A percentile compares a stretch with the other conserved stretches of the same genome.
Conservation (phyloP, 1,140 invertebrate genomes). For the Drosophila insularis region DNA sequence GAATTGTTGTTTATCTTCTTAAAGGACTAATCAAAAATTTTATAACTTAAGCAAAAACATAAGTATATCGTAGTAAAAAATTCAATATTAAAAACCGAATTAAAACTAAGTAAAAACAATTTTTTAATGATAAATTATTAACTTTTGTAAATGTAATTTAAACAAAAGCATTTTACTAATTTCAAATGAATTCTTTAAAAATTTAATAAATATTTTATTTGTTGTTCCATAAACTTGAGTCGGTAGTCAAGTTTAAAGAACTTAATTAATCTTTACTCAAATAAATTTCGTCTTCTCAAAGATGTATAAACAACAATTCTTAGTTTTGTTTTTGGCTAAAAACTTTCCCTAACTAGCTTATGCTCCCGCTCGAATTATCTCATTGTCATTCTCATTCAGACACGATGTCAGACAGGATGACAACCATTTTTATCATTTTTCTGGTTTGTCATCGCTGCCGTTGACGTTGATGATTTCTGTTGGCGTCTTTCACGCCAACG, state of each 20-base stretch:
- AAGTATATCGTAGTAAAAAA: neutral
- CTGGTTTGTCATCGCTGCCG: conserved; percentile 12
- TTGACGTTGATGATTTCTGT: conserved; percentile 42
- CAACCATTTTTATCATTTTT: conserved; percentile 41
- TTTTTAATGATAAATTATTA: neutral
- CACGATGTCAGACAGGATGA: conserved; percentile 70
- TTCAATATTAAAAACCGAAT: neutral
- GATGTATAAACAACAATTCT: neutral
- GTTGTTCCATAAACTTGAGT: too few relatives aligned
- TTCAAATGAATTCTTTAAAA: too few relatives aligned
- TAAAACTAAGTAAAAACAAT: neutral
- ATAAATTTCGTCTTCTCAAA: neutral
- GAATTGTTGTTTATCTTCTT: neutral
- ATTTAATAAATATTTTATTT: too few relatives aligned
- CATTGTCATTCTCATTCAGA: neutral
- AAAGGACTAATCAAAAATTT: conserved; percentile 3
- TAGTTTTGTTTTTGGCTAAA: conserved; percentile 3
- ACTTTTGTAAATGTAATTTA: too few relatives aligned
- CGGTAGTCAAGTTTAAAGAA: too few relatives aligned
- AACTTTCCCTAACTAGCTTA: neutral
- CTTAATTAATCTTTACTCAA: neutral
- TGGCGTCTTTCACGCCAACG: conserved; percentile 76
- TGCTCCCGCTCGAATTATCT: neutral
- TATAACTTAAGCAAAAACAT: conserved; percentile 7
- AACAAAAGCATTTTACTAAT: too few relatives aligned